phyloP scores from a whole-genome alignment of 2,113 vertebrate genomes.

The Poicephalus meyeri region DNA sequence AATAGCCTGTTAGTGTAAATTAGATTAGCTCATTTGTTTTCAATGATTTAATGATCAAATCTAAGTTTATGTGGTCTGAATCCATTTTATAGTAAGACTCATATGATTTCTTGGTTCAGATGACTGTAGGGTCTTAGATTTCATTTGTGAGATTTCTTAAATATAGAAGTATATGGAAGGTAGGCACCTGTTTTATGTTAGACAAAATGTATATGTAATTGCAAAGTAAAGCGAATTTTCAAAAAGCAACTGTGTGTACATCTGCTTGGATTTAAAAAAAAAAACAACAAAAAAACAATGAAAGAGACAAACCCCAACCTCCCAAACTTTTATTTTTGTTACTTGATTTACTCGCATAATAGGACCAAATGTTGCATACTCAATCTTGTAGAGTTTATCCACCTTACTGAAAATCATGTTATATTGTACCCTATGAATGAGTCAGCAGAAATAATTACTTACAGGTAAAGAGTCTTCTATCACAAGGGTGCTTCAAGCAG shows the following conservation, averaged over 20 bases:
- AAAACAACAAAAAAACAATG: not conserved
- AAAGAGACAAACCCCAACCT: not conserved
- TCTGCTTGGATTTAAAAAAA: not conserved
- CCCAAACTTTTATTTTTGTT: not conserved
- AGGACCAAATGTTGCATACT: not conserved
- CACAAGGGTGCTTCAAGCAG: not conserved
- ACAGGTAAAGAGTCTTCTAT: not conserved
- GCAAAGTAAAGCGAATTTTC: not conserved
- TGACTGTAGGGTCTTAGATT: not conserved
- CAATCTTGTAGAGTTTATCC: not conserved
- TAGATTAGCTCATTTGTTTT: not conserved
- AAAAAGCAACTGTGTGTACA: not conserved
- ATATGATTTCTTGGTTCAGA: not conserved
- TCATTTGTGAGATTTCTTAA: not conserved
- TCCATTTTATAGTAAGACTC: not conserved
- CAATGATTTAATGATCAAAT: not conserved
- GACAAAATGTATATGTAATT: not conserved
- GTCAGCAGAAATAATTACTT: not conserved
- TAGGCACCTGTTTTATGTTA: not conserved
- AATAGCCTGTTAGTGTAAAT: not conserved
- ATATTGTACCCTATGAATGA: not conserved
- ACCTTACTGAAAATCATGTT: not conserved
- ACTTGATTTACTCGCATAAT: not conserved
- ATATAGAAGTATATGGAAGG: not conserved
- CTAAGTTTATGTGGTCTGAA: not conserved